A percentile compares a stretch with the other conserved stretches of the same genome.
These are phyloP conservation scores for Dioctria rufipes DNA, from an alignment of 2,888 invertebrate species.

Conservation along the genomic window DNA sequence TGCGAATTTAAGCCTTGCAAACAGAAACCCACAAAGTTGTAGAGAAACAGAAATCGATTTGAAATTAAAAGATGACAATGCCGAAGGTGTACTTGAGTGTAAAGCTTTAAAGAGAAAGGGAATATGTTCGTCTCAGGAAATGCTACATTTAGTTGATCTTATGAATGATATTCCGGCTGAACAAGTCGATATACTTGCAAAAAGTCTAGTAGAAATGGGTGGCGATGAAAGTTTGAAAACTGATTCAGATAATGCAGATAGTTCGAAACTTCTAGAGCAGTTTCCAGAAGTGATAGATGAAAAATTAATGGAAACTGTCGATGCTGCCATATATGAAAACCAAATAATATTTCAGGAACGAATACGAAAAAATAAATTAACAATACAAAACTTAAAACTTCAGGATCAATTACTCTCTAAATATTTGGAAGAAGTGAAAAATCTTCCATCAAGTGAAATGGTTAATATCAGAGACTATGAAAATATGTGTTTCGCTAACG, in stretches of 20 bases:
- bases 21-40: slow-evolving; percentile 2
- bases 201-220: slow-evolving; percentile 59
- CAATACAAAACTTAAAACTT: slow-evolving; percentile 60
- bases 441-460: slow-evolving; percentile 56
- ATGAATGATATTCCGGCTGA: slow-evolving; percentile 60
- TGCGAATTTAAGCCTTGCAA: slow-evolving; percentile 52
- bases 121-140: slow-evolving; percentile 61
- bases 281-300: slow-evolving; percentile 59
- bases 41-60: slow-evolving; percentile 35
- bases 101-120: slow-evolving; percentile 59
- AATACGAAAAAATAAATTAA: slow-evolving; percentile 60
- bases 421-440: slow-evolving; percentile 59
- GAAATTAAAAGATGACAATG: slow-evolving; percentile 37
- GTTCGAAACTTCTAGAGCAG: slow-evolving; percentile 58
- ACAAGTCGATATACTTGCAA: slow-evolving; percentile 60
- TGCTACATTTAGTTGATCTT: slow-evolving; percentile 60
- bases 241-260: slow-evolving; percentile 56
- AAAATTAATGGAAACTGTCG: slow-evolving; percentile 61
- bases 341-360: slow-evolving; percentile 61
- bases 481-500: slow-evolving; percentile 60
- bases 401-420: slow-evolving; percentile 61
- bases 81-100: slow-evolving; percentile 17
- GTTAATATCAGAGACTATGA: slow-evolving; percentile 60
- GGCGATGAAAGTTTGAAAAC: slow-evolving; percentile 59
- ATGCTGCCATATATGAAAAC: slow-evolving; percentile 61